These are phyloP conservation scores for Strigamia crassipes DNA, from an alignment of 2,888 invertebrate genomes.

Conservation along the genomic window DNA sequence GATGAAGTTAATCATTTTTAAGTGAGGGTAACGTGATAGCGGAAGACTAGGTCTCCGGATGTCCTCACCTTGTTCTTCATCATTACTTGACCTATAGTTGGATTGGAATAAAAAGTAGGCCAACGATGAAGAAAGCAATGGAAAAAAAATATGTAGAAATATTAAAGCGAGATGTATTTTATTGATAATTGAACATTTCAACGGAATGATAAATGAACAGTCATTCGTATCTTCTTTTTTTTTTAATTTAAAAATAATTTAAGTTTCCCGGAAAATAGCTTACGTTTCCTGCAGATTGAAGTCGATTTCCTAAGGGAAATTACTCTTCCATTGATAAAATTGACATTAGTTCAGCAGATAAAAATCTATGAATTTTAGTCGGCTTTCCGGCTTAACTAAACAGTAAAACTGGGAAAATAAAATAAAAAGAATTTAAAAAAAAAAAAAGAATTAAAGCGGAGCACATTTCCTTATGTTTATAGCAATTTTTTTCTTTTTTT, in stretches of 20 bases:
- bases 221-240: slow-evolving; percentile 15
- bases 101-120: not conserved
- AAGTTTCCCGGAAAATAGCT: slow-evolving; percentile 36
- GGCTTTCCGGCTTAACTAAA: slow-evolving; percentile 19
- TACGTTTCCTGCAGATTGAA: slow-evolving; percentile 22
- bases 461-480: not conserved
- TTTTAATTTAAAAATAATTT: slow-evolving; percentile 17
- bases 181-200: not conserved
- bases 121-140: not conserved
- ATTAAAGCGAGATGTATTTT: too few species aligned
- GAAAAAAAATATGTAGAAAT: not conserved
- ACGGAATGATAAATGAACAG: not conserved
- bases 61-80: slow-evolving; percentile 25
- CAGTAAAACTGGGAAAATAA: not conserved
- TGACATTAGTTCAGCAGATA: slow-evolving; percentile 12
- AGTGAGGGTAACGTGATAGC: too few species aligned
- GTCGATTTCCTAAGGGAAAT: slow-evolving; percentile 33
- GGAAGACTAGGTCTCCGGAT: too few species aligned
- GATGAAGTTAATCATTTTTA: too few species aligned
- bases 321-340: slow-evolving; percentile 37
- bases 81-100: not conserved
- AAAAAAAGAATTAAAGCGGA: not conserved
- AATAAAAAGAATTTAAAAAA: not conserved
- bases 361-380: not conserved
- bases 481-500: not conserved